Conservation (phyloP, 2,797 vertebrate species). For the Synanceia verrucosa region DNA sequence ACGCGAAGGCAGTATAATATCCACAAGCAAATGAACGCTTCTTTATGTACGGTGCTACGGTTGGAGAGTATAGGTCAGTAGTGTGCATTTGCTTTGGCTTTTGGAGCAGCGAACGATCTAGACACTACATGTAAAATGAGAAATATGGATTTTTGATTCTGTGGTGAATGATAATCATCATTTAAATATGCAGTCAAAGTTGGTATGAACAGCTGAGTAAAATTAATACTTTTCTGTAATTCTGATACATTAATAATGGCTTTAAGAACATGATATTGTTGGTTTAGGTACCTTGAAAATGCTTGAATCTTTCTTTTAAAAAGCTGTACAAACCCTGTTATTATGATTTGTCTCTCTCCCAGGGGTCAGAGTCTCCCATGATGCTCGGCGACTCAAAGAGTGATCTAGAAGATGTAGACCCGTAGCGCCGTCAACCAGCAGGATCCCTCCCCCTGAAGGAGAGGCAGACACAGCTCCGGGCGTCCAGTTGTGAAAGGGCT, state of each 20-base stretch:
- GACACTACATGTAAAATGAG: too few relatives aligned
- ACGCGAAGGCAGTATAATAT: too few relatives aligned
- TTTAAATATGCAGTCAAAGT: not conserved
- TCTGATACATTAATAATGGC: too few relatives aligned
- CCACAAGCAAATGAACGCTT: too few relatives aligned
- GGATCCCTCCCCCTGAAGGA: slow-evolving; percentile 58
- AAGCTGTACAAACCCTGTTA: not conserved
- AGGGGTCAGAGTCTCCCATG: slow-evolving; percentile 99
- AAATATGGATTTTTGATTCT: too few relatives aligned
- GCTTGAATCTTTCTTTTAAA: not conserved
- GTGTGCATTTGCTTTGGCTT: too few relatives aligned
- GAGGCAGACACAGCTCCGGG: slow-evolving; percentile 69
- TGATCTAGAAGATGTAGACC: slow-evolving; percentile 97
- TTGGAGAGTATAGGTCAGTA: too few relatives aligned
- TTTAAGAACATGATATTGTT: not conserved
- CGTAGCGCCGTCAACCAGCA: slow-evolving; percentile 78
- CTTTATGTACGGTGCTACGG: too few relatives aligned
- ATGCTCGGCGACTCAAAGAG: slow-evolving; percentile 97
- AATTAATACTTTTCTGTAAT: too few relatives aligned
- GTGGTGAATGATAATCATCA: too few relatives aligned
- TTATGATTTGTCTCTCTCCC: slow-evolving; percentile 6
- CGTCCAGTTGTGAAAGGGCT: slow-evolving; percentile 67
- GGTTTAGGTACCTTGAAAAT: not conserved
- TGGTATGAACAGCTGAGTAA: not conserved
- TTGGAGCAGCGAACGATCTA: too few relatives aligned